Evolutionary conservation across 2,113 vertebrate genomes (phyloP).

Genomic region (Phrynocephalus versicolor): DNA sequence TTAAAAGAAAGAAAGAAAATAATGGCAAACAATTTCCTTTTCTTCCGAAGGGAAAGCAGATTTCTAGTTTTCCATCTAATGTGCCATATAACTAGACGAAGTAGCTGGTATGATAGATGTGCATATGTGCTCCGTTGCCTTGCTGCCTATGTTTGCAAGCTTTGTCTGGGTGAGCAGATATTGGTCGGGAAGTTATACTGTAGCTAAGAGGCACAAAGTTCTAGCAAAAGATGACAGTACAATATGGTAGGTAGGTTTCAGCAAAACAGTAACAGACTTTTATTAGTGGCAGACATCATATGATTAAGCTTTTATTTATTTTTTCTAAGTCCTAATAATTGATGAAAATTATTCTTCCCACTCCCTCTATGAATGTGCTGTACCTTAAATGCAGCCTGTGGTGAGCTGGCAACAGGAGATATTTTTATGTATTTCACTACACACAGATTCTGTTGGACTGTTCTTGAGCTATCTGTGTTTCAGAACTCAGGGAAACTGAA

Average conservation of each 20-base stretch:
- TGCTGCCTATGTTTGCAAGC: background rate
- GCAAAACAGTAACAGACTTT: background rate
- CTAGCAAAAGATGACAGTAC: background rate
- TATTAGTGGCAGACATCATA: background rate
- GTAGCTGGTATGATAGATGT: background rate
- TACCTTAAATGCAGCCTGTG: background rate
- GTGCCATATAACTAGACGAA: background rate
- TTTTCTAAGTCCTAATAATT: background rate
- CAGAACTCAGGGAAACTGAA: background rate
- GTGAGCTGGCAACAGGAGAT: background rate
- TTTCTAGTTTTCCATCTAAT: constrained; percentile 9
- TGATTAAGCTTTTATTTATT: too few species aligned
- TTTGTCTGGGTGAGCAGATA: background rate
- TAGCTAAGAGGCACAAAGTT: background rate
- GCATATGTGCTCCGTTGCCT: background rate
- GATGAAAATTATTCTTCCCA: background rate
- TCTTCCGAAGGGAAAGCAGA: constrained; percentile 20
- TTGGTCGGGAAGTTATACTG: background rate
- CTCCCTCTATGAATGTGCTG: background rate
- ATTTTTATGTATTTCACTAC: background rate
- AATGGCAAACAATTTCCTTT: constrained; percentile 12
- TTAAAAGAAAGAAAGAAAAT: background rate
- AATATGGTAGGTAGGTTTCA: background rate
- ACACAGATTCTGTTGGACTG: too few species aligned
- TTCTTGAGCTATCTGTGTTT: too few species aligned